Evolutionary conservation across 2,888 invertebrate genomes (phyloP), one percentile per base, ranked within the genome.

Genomic region (Amblyjoppa fuscipennis): DNA sequence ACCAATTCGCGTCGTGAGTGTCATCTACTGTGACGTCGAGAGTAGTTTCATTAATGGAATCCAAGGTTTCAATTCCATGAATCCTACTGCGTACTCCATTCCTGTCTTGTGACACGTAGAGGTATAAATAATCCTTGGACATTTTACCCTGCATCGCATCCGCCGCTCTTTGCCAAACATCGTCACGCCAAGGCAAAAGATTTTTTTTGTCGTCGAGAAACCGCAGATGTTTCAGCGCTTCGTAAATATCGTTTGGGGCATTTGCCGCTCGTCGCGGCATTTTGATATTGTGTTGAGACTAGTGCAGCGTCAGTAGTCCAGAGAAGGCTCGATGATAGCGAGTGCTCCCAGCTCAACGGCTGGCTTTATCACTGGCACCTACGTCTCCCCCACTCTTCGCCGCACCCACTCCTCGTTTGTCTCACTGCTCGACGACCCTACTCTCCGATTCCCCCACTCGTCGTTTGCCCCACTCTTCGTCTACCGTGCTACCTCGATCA

Each of bases 121-220:
- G 75, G 28, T 83, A 79, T 9, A 85, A 31, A 51, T 85, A 83
- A 66, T 78, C 83, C 28, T 79, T 83, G n/a, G 75, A 75, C 85
- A 85, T 83, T 38, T 11, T 80, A 34, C 76, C 66, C 20, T 41
- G n/a, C 71, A 83, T 34, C 4, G 56, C 71, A n/a, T 64, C 66
- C 34, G 41, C 38, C 25, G 85, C 76, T 31, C 2, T 70, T 71
- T 75, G 71, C 85, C 85, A 82, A 53, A 85, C 69, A 53, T 80
- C 49, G 66, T 83, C 20, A 45, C 68, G 49, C 75, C 76, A 85
- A 34, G 85, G 80, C 68, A 85, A 56, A 76, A 85, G 70, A 66
- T 70, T 80, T 66, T 76, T 61, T 61, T 38, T 13, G 20, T 71
- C 59, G 77, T 83, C 85, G 34, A 66, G 31, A 51, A 80, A 83